Conservation (phyloP, 1,140 invertebrate species). For the Penaeus indicus region DNA sequence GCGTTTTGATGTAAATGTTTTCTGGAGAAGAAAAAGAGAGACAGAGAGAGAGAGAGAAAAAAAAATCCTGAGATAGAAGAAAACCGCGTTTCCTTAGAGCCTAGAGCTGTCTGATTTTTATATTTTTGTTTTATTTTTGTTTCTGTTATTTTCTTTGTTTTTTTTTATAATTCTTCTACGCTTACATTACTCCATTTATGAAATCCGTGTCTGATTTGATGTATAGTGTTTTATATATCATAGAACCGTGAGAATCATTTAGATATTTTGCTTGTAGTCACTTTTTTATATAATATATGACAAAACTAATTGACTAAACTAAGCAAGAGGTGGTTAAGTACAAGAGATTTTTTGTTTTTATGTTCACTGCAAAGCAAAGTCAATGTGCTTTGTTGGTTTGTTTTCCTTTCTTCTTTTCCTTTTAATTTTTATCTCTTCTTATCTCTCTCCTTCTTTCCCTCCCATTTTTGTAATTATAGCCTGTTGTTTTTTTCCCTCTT, state of each 20-base stretch:
- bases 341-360: slow-evolving; percentile 34
- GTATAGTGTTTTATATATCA: slow-evolving; percentile 36
- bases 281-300: slow-evolving; percentile 29
- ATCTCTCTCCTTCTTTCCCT: too few relatives aligned
- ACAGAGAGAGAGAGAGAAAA: too few relatives aligned
- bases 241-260: slow-evolving; percentile 26
- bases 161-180: slow-evolving; percentile 30
- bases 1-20: too few relatives aligned
- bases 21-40: too few relatives aligned
- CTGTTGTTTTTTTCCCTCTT: slow-evolving; percentile 35
- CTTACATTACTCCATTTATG: slow-evolving; percentile 32
- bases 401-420: slow-evolving; percentile 8
- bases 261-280: slow-evolving; percentile 53
- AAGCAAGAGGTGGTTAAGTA: slow-evolving; percentile 52
- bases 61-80: too few relatives aligned
- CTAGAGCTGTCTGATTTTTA: neutral
- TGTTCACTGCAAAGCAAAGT: slow-evolving; percentile 33
- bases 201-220: slow-evolving; percentile 33
- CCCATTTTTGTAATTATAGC: slow-evolving; percentile 17
- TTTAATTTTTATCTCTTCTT: neutral
- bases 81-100: neutral
- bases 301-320: slow-evolving; percentile 53
- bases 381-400: slow-evolving; percentile 31
- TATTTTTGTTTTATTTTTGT: neutral
- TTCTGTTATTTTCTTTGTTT: too few relatives aligned